Conservation (phyloP, 2,888 invertebrate species). For the Cheilosia vernalis region DNA sequence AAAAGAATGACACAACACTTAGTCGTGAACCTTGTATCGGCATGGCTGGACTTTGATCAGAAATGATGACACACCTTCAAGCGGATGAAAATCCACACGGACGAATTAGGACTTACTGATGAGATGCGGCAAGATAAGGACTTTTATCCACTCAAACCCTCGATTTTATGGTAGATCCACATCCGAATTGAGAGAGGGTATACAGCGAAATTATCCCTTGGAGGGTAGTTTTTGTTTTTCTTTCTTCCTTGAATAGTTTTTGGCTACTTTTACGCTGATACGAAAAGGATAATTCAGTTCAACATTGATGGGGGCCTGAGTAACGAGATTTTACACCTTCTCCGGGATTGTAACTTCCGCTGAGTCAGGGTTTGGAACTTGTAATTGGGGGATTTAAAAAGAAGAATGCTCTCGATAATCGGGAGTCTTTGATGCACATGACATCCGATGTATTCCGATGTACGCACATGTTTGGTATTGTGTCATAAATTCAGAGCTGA, state of each 20-base stretch:
- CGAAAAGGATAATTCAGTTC: constrained; percentile 36
- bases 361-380: constrained; percentile 21
- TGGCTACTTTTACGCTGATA: not conserved
- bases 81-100: constrained; percentile 41
- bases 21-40: constrained; percentile 17
- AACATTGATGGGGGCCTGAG: constrained; percentile 35
- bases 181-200: constrained; percentile 45
- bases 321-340: constrained; percentile 31
- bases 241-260: constrained; percentile 4
- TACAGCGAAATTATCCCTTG: constrained; percentile 78
- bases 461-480: too few relatives aligned
- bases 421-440: not conserved
- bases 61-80: constrained; percentile 66
- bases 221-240: constrained; percentile 80
- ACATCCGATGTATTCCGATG: too few relatives aligned
- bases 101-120: constrained; percentile 60
- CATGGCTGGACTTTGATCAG: constrained; percentile 39
- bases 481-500: too few relatives aligned
- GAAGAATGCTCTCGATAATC: not conserved
- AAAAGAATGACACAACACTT: constrained; percentile 74
- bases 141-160: constrained; percentile 25
- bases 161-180: constrained; percentile 56
- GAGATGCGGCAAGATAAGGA: constrained; percentile 31
- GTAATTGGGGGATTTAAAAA: not conserved
- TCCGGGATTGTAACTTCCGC: constrained; percentile 1